Percentiles rank a stretch among this genome's conserved stretches.
phyloP scores from a whole-genome alignment of 1,140 invertebrate genomes.

The Drosophila quadrilineata region DNA sequence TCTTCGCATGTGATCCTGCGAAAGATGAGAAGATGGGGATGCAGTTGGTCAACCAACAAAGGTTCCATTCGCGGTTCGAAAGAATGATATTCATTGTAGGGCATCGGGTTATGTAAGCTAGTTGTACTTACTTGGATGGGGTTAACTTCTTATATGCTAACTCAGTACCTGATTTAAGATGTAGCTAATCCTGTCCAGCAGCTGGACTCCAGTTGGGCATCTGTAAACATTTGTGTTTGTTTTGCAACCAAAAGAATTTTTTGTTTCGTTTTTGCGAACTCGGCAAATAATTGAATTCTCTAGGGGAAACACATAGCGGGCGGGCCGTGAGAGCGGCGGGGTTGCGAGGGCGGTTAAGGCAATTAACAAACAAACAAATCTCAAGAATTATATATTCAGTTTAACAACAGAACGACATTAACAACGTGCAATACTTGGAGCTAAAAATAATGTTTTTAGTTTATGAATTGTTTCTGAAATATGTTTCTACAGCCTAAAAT shows the following conservation, averaged over 20 bases:
- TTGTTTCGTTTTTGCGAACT: too few species aligned
- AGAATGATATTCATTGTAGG: neutral
- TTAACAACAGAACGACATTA: too few species aligned
- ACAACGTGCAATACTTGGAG: too few species aligned
- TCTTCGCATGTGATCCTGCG: constrained; percentile 49
- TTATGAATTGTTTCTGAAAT: too few species aligned
- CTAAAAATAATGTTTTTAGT: too few species aligned
- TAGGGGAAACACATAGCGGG: constrained; percentile 26
- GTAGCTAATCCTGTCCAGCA: neutral
- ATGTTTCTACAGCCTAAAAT: too few species aligned
- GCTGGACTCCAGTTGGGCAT: constrained; percentile 6
- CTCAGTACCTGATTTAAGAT: constrained; percentile 2
- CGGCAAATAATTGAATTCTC: neutral
- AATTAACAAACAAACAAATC: too few species aligned
- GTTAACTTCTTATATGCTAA: neutral
- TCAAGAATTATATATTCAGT: too few species aligned
- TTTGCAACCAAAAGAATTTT: constrained; percentile 75
- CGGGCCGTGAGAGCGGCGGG: too few species aligned
- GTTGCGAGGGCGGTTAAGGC: too few species aligned
- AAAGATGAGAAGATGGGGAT: constrained; percentile 11
- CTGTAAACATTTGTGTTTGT: constrained; percentile 53
- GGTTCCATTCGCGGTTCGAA: neutral
- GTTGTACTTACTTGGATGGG: constrained; percentile 42
- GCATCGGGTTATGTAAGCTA: constrained; percentile 9
- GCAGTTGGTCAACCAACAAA: neutral